phyloP scores from a whole-genome alignment of 2,113 vertebrate genomes.

The Sinocyclocheilus grahami region DNA sequence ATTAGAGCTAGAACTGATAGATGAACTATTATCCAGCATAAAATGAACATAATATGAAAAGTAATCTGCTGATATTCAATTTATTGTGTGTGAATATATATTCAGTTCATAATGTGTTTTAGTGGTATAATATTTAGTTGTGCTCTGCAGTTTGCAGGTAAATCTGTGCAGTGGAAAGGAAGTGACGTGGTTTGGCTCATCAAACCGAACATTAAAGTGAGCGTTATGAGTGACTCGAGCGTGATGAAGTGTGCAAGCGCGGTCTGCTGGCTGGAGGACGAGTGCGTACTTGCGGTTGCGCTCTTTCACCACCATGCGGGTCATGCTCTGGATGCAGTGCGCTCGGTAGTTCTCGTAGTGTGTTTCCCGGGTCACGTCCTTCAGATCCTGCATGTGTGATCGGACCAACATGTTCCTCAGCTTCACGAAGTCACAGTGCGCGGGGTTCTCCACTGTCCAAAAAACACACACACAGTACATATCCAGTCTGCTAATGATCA shows the following conservation, averaged over 20 bases:
- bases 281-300: constrained; percentile 93
- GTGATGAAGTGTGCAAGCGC: background rate
- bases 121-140: too few species aligned
- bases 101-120: background rate
- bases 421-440: constrained; percentile 96
- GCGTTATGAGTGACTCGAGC: background rate
- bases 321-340: constrained; percentile 98
- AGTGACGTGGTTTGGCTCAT: background rate
- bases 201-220: background rate
- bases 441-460: constrained; percentile 90
- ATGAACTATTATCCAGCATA: too few species aligned
- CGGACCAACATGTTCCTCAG: constrained; percentile 97
- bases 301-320: constrained; percentile 96
- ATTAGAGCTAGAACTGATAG: too few species aligned
- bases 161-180: background rate
- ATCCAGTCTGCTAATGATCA: background rate
- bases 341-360: constrained; percentile 99
- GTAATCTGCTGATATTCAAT: too few species aligned
- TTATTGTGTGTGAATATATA: too few species aligned
- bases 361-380: constrained; percentile 94
- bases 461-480: constrained; percentile 12
- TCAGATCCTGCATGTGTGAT: constrained; percentile 98
- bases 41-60: too few species aligned
- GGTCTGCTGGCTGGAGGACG: background rate
- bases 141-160: background rate